phyloP scores from a whole-genome alignment of 2,888 invertebrate genomes.

The Priocnemis perturbator region DNA sequence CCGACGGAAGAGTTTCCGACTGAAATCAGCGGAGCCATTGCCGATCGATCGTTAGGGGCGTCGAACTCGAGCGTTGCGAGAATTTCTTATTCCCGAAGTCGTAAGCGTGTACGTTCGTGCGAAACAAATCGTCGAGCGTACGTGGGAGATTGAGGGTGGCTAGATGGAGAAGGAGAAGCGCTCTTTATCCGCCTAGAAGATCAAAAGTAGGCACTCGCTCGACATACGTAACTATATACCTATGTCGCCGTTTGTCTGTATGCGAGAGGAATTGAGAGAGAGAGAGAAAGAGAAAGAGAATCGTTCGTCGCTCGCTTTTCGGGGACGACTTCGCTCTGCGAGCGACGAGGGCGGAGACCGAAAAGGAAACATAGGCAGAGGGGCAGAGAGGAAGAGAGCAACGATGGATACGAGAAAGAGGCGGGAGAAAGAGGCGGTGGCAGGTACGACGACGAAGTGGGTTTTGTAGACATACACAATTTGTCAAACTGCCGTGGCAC shows the following conservation, averaged over 20 bases:
- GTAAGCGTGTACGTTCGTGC: constrained; percentile 11
- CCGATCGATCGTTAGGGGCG: constrained; percentile 3
- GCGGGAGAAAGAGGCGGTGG: constrained; percentile 25
- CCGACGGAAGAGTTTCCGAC: no score
- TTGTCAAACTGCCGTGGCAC: constrained; percentile 56
- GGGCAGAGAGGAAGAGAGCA: constrained; percentile 15
- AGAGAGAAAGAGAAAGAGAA: no score
- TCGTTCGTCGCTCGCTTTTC: constrained; percentile 5
- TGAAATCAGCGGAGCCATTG: constrained; percentile 7
- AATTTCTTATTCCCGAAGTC: constrained; percentile 11
- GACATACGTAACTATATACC: neutral
- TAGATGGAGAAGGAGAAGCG: constrained; percentile 1
- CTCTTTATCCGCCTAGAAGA: constrained; percentile 16
- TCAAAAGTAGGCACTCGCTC: constrained; percentile 10
- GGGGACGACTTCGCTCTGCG: constrained; percentile 10
- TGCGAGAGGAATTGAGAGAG: no score
- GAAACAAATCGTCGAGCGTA: constrained; percentile 29
- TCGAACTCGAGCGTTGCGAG: neutral
- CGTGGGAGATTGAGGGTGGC: constrained; percentile 9
- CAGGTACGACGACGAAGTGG: constrained; percentile 25
- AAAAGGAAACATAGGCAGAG: constrained; percentile 5
- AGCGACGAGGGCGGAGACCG: constrained; percentile 1
- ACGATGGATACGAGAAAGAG: constrained; percentile 8
- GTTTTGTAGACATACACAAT: constrained; percentile 55
- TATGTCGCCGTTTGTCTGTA: neutral